A percentile compares a stretch with the other conserved stretches of the same genome.
These are phyloP conservation scores for Syrphus vitripennis DNA, from an alignment of 2,888 invertebrate genomes.

Conservation along the genomic window DNA sequence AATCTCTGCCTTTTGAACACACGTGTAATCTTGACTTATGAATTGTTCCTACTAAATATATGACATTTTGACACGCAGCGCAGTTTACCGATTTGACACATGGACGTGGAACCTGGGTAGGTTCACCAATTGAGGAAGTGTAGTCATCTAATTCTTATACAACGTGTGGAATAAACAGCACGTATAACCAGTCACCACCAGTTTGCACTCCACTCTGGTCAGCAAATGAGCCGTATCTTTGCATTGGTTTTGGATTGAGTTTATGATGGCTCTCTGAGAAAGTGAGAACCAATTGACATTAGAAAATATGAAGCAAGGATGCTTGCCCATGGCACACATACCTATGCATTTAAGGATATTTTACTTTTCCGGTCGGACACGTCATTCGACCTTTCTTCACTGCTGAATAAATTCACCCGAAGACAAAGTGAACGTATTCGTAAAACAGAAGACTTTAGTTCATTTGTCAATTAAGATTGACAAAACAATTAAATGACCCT, in stretches of 20 bases:
- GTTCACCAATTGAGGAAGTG: conserved; percentile 85
- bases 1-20: conserved; percentile 25
- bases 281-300: conserved; percentile 84
- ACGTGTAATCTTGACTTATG: conserved; percentile 47
- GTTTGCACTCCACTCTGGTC: conserved; percentile 93
- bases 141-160: conserved; percentile 82
- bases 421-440: no score
- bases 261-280: conserved; percentile 85
- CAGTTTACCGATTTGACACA: conserved; percentile 73
- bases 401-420: conserved; percentile 11
- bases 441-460: no score
- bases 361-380: neutral
- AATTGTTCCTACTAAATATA: neutral
- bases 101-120: no score
- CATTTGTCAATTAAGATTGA: no score
- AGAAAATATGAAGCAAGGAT: conserved; percentile 31
- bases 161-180: conserved; percentile 91
- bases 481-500: no score
- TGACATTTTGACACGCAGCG: neutral
- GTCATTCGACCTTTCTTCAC: neutral
- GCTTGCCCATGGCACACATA: neutral
- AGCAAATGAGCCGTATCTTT: conserved; percentile 91
- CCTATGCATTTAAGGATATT: neutral
- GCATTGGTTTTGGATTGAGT: conserved; percentile 86
- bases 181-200: conserved; percentile 91